Evolutionary conservation across 1,140 invertebrate species (phyloP), one percentile per base, ranked within the genome.

Genomic region (Ostrea denselamellosa): DNA sequence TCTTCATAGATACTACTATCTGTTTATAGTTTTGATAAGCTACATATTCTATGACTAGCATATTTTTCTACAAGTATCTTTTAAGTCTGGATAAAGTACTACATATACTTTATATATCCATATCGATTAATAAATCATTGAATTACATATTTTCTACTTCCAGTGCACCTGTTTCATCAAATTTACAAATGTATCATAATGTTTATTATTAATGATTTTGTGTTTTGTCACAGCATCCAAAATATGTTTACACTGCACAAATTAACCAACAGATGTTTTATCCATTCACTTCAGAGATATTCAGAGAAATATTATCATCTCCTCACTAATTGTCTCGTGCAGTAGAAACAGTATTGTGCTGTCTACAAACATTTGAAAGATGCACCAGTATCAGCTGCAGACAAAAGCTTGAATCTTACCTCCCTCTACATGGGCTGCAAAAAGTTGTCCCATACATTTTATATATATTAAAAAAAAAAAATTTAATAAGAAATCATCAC

Each of bases 361-460:
- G 68, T 77, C 25, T 77, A 77, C 68, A 77, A 77, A 77, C 25
- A 1, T 28, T 77, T 77, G 68, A 25, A 77, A 77, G 68, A 77
- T 77, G 68, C 68, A 77, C 68, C 68, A 77, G 68, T 77, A 25
- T 77, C 12, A 77, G 22, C 34, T 44, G 34, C 68, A 77, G 68
- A 77, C 25, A 77, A 77, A 77, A 77, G 68, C 68, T 77, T 77
- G 68, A 77, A 28, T 22, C 68, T 77, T 77, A 77, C 68, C 68
- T 77, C 68, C 68, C 68, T 77, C 68, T 77, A 77, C 68, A 77
- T 25, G 68, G 68, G 68, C 68, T 62, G 58, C 58, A 62, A 62
- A 44, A 62, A 62, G 58, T 62, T 14, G 58, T 62, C 58, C 58
- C 58, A 62, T 19, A 62, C 58, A 62, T 19, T 62, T 62, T n/a